Evolutionary conservation across 2,888 invertebrate genomes (phyloP).

Genomic region (Caenorhabditis angaria): DNA sequence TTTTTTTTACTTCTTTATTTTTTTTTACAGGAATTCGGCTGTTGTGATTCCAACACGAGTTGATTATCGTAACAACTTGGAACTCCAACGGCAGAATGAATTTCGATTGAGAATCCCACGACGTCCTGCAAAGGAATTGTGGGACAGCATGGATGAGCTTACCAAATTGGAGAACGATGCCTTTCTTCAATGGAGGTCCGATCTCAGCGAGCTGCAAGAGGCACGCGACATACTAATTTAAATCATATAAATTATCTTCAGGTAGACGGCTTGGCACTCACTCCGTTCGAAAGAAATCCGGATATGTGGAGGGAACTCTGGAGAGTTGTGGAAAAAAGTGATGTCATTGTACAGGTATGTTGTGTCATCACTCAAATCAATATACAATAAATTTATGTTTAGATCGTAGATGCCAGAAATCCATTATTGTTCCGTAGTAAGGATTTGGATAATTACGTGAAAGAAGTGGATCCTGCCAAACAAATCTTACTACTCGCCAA

Average conservation of each 20-base stretch:
- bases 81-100: constrained; percentile 74
- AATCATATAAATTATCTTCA: constrained; percentile 29
- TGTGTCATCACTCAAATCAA: neutral
- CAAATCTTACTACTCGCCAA: constrained; percentile 87
- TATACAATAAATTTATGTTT: constrained; percentile 71
- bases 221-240: constrained; percentile 42
- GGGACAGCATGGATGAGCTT: constrained; percentile 84
- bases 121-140: constrained; percentile 84
- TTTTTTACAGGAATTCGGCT: constrained; percentile 50
- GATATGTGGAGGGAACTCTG: constrained; percentile 98
- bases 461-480: constrained; percentile 81
- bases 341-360: constrained; percentile 70
- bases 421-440: constrained; percentile 90
- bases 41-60: constrained; percentile 57
- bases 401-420: constrained; percentile 95
- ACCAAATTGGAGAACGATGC: constrained; percentile 82
- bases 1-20: constrained; percentile 3
- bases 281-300: constrained; percentile 95
- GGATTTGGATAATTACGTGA: constrained; percentile 88
- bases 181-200: constrained; percentile 90
- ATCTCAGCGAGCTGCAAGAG: constrained; percentile 78
- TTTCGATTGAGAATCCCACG: constrained; percentile 84
- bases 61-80: constrained; percentile 55
- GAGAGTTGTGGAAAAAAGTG: constrained; percentile 91
- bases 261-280: constrained; percentile 83